Evolutionary conservation across 2,888 invertebrate species (phyloP).

Genomic region (Auanema sp.): DNA sequence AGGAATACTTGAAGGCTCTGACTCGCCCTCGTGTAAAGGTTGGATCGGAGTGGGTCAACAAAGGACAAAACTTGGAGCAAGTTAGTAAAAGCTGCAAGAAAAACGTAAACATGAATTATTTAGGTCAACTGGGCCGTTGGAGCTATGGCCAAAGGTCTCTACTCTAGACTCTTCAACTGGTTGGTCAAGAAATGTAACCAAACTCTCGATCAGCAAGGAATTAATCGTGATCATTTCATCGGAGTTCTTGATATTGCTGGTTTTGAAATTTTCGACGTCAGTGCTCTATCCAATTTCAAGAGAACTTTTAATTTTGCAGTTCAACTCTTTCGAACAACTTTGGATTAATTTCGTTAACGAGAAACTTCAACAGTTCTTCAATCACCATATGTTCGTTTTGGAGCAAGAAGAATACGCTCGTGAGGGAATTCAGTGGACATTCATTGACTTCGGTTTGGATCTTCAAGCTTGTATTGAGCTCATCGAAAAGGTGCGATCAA

Average conservation of each 20-base stretch:
- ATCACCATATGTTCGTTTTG: slow-evolving; percentile 95
- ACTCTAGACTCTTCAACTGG: slow-evolving; percentile 68
- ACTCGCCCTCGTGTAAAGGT: slow-evolving; percentile 69
- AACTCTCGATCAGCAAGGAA: slow-evolving; percentile 71
- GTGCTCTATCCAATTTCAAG: background rate
- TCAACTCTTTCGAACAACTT: slow-evolving; percentile 96
- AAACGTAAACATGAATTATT: background rate
- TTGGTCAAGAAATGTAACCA: slow-evolving; percentile 68
- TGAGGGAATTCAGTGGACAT: slow-evolving; percentile 85
- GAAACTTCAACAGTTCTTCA: slow-evolving; percentile 97
- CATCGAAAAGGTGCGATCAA: slow-evolving; percentile 79
- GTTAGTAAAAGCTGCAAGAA: slow-evolving; percentile 32
- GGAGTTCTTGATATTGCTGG: slow-evolving; percentile 99
- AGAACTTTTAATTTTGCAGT: slow-evolving; percentile 70
- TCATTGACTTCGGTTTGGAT: slow-evolving; percentile 98
- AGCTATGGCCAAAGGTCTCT: slow-evolving; percentile 67
- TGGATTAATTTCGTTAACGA: slow-evolving; percentile 99
- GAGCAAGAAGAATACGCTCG: slow-evolving; percentile 82
- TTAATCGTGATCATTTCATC: slow-evolving; percentile 98
- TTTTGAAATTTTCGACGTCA: slow-evolving; percentile 96
- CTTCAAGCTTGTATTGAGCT: slow-evolving; percentile 92
- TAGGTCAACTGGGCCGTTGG: slow-evolving; percentile 62
- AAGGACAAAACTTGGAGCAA: slow-evolving; percentile 69
- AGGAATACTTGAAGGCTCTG: slow-evolving; percentile 66
- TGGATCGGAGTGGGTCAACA: slow-evolving; percentile 69